Conservation (phyloP, 2,113 vertebrate genomes). For the Chionodraco myersi region DNA sequence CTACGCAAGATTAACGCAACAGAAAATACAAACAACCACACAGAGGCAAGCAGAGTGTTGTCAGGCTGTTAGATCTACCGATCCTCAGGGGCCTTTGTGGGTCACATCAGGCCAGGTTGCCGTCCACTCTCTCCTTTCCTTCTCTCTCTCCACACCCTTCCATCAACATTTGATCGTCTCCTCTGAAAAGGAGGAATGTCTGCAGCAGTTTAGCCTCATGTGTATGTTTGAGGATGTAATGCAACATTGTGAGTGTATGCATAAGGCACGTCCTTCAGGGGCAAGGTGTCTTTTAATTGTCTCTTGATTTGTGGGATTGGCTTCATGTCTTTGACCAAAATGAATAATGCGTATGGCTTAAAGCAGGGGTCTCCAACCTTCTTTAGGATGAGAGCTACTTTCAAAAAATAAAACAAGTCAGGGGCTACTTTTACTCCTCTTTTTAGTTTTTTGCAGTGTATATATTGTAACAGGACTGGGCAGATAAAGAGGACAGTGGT, state of each 20-base stretch:
- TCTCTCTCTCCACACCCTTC: slow-evolving; percentile 13
- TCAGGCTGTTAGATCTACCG: slow-evolving; percentile 19
- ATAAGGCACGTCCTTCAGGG: neutral
- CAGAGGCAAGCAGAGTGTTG: slow-evolving; percentile 1
- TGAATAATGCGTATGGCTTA: slow-evolving; percentile 27
- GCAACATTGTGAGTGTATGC: neutral
- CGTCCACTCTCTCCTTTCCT: slow-evolving; percentile 6
- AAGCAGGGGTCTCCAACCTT: no score
- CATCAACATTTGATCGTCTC: slow-evolving; percentile 52
- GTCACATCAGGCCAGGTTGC: slow-evolving; percentile 45
- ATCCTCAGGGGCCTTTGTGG: neutral
- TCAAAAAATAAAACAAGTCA: no score
- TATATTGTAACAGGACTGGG: no score
- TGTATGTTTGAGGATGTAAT: neutral
- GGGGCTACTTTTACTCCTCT: no score
- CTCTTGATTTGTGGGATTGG: slow-evolving; percentile 11
- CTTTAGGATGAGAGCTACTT: no score
- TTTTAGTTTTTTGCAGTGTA: no score
- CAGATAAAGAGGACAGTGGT: no score
- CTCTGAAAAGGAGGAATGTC: slow-evolving; percentile 35
- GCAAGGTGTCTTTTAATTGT: slow-evolving; percentile 15
- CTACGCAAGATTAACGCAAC: slow-evolving; percentile 15
- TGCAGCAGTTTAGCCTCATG: slow-evolving; percentile 8
- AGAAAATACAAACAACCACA: slow-evolving; percentile 36
- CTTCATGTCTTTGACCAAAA: slow-evolving; percentile 9